Evolutionary conservation across 37 sponge, comb jelly and placozoan species (phyloP).

Genomic region (Bolinopsis microptera): DNA sequence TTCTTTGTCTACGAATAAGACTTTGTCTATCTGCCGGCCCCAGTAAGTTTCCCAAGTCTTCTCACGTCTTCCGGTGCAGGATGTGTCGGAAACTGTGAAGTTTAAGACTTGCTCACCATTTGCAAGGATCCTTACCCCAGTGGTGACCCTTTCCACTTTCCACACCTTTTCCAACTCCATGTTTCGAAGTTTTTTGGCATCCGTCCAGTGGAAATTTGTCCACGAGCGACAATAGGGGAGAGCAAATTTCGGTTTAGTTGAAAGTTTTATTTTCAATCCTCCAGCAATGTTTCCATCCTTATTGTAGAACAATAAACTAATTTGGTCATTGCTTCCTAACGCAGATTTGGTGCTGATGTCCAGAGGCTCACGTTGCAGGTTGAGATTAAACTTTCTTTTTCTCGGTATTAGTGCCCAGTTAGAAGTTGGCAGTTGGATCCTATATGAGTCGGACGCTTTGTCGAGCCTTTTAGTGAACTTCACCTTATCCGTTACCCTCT

Average conservation of each 20-base stretch:
- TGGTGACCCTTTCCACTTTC: neutral
- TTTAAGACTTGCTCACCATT: neutral
- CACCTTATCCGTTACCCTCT: neutral
- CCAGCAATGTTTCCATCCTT: neutral
- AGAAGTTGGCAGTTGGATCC: neutral
- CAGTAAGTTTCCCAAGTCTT: neutral
- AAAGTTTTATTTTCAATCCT: neutral
- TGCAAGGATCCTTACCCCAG: neutral
- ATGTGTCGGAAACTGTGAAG: neutral
- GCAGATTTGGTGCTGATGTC: neutral
- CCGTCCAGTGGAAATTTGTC: neutral
- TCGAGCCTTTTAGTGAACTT: constrained; percentile 14
- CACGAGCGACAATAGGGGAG: neutral
- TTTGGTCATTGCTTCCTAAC: neutral
- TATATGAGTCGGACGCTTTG: neutral
- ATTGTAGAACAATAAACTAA: neutral
- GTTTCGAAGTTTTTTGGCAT: neutral
- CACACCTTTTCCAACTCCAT: neutral
- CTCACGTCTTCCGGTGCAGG: neutral
- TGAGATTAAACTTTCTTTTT: neutral
- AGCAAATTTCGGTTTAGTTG: neutral
- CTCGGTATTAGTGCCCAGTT: neutral
- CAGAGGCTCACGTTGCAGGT: neutral
- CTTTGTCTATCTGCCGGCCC: neutral
- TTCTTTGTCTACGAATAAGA: neutral